Evolutionary conservation across 23 tunicate genomes (phyloP).

Genomic region (Corella eumyota): DNA sequence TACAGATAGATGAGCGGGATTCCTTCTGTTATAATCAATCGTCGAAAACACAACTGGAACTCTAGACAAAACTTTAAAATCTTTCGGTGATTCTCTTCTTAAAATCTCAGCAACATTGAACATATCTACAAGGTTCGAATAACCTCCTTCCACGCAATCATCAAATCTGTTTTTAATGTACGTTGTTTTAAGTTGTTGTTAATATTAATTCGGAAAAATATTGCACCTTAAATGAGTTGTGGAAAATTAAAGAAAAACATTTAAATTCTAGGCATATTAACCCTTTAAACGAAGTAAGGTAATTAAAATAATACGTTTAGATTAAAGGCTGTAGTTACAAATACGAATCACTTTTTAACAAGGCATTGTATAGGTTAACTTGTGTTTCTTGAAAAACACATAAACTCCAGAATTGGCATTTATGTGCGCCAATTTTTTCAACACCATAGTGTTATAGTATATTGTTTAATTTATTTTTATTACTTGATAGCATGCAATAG

Average conservation of each 20-base stretch:
- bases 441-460: background rate
- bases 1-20: constrained; percentile 14
- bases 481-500: constrained; percentile 41
- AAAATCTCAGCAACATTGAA: constrained; percentile 39
- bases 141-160: constrained; percentile 49
- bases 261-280: too few relatives aligned
- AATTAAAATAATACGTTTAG: too few relatives aligned
- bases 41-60: constrained; percentile 38
- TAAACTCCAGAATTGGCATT: too few relatives aligned
- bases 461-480: background rate
- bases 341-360: too few relatives aligned
- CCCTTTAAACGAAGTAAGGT: too few relatives aligned
- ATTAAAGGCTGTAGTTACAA: too few relatives aligned
- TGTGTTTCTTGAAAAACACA: too few relatives aligned
- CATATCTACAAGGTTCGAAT: constrained; percentile 52
- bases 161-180: constrained; percentile 53
- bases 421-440: background rate
- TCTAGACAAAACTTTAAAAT: constrained; percentile 24
- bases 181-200: too few relatives aligned
- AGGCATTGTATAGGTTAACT: too few relatives aligned
- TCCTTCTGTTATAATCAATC: constrained; percentile 20
- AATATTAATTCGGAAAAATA: too few relatives aligned
- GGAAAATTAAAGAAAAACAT: too few relatives aligned
- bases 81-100: constrained; percentile 37
- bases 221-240: too few relatives aligned